These are phyloP conservation scores for Melipona quadrifasciata DNA, from an alignment of 1,140 invertebrate species.

Conservation along the genomic window DNA sequence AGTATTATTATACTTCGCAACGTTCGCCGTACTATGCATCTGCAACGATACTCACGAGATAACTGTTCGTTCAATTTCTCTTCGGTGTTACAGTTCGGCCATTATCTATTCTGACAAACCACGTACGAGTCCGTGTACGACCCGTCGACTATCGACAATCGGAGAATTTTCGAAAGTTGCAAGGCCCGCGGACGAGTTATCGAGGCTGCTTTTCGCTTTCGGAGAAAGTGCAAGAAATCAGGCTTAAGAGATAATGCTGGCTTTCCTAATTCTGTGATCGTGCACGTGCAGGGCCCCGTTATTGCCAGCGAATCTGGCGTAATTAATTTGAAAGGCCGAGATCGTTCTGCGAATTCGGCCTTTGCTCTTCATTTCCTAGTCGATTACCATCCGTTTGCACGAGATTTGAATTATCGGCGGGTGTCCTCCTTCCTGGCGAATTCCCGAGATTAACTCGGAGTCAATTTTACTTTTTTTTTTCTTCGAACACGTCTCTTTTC, in stretches of 20 bases:
- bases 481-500: too few relatives aligned
- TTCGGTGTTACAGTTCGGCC: neutral
- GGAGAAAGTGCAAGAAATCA: neutral
- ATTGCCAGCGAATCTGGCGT: conserved; percentile 39
- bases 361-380: conserved; percentile 35
- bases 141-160: too few relatives aligned
- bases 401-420: conserved; percentile 23
- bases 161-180: neutral
- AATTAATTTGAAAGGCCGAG: conserved; percentile 39
- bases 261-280: neutral
- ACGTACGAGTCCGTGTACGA: neutral
- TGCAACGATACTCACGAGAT: neutral
- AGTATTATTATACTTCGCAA: too few relatives aligned
- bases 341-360: neutral
- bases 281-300: neutral
- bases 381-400: conserved; percentile 26
- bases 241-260: neutral
- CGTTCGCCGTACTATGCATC: too few relatives aligned
- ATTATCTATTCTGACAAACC: neutral
- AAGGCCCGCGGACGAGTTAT: neutral
- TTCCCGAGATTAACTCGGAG: neutral
- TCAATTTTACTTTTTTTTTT: too few relatives aligned
- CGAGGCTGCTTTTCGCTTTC: neutral
- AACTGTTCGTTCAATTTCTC: neutral
- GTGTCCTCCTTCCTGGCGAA: neutral